Base-by-base conservation (phyloP, 2,113 vertebrate species). In the Leucopsar rothschildi region DNA sequence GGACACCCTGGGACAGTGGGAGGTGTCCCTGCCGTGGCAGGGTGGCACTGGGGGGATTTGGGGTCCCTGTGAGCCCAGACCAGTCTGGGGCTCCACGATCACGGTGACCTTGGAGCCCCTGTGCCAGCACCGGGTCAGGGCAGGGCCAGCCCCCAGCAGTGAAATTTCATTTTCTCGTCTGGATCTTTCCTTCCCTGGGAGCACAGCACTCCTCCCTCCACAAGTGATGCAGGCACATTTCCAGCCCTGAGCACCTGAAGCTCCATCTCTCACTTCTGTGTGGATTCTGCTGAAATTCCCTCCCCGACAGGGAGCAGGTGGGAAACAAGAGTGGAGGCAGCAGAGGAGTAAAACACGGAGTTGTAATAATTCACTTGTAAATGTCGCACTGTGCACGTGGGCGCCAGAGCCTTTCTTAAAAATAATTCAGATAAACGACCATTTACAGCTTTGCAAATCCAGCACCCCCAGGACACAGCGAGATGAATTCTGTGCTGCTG, bases 51-150 rank as follows among this genome's bases (percentile, higher is more conserved):
- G 59, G 1, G 2, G 45, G 33, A 13, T 45, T 4, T 66, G 9
- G 2, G 60, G 37, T 12, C 60, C 44, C 35, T 44, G 2, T 1
- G 3, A 35, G 1, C 25, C 25, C 53, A 40, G 4, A 0, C 5
- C 60, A 18, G 5, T 0, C 11, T 15, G n/a, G 27, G 7, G 4
- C 10, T 14, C 8, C 2, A 1, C 1, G 4, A 4, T 10, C 5
- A 0, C 33, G 15, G 53, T 10, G 33, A 2, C n/a, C 17, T 0
- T 0, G 20, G 56, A 7, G 61, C 33, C 44, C 18, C 17, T 2
- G 12, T 12, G 19, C 47, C 40, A 42, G 40, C 39, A 7, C 52
- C 0, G 0, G 66, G 4, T 1, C 24, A 4, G 35, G 22, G 25
- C 7, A 14, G 14, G 35, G 23, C 29, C 50, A 12, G 56, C n/a